Conservation (phyloP, 2,113 vertebrate species). For the Marmota flaviventris region DNA sequence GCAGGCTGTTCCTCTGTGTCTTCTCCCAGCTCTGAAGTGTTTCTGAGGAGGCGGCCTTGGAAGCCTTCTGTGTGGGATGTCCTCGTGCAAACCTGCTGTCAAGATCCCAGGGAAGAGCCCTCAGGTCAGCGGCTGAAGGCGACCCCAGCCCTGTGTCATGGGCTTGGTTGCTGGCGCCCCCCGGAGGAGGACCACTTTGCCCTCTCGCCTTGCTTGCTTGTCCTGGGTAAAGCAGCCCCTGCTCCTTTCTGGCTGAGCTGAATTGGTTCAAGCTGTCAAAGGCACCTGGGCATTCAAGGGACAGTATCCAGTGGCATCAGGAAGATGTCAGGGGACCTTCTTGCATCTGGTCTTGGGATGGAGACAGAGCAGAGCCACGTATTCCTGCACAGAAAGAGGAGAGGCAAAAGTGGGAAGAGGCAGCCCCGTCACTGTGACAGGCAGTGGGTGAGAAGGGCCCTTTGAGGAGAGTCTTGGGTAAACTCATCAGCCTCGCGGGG, state of each 20-base stretch:
- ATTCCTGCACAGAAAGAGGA: background rate
- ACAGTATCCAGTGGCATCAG: background rate
- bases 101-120: background rate
- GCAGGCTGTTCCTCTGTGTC: background rate
- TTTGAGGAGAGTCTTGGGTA: background rate
- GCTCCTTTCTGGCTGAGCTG: conserved; percentile 20
- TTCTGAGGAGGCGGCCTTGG: background rate
- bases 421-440: background rate
- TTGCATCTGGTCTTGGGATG: background rate
- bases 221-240: background rate
- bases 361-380: background rate
- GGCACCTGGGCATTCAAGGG: background rate
- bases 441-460: background rate
- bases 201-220: background rate
- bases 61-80: background rate
- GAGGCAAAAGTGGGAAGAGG: background rate
- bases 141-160: no score
- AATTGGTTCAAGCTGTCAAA: conserved; percentile 4
- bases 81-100: background rate
- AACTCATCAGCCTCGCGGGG: background rate
- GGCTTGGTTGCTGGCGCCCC: background rate
- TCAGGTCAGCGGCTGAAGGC: background rate
- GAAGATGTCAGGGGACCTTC: background rate
- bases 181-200: background rate
- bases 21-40: conserved; percentile 22